Conservation (phyloP, 2,113 vertebrate genomes). For the Pterocles gutturalis region DNA sequence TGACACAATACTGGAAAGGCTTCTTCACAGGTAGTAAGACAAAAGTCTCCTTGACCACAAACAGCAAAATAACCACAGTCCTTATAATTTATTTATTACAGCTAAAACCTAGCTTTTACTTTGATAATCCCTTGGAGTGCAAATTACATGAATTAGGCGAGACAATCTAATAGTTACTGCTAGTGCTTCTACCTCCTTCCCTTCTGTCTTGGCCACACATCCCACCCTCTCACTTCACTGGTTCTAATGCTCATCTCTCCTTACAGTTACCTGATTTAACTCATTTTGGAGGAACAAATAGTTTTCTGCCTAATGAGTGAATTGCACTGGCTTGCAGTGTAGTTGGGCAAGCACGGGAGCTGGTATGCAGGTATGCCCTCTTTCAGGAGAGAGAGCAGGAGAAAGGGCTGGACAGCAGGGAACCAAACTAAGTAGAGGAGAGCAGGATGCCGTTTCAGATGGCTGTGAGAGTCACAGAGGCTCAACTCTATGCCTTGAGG, state of each 20-base stretch:
- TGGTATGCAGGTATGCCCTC: neutral
- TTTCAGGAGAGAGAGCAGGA: neutral
- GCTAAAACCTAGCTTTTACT: neutral
- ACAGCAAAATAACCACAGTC: neutral
- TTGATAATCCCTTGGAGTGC: neutral
- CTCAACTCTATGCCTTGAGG: neutral
- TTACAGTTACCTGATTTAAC: neutral
- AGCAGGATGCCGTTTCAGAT: neutral
- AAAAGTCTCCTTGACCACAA: neutral
- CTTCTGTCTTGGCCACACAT: neutral
- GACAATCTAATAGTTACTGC: neutral
- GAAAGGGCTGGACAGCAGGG: neutral
- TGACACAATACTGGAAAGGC: neutral
- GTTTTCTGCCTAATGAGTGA: neutral
- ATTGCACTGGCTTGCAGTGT: neutral
- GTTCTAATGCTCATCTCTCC: neutral
- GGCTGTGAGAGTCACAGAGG: neutral
- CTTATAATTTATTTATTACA: neutral
- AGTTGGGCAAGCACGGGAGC: neutral
- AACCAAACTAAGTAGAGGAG: neutral
- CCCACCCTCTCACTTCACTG: neutral
- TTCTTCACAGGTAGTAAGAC: neutral
- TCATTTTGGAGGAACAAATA: neutral
- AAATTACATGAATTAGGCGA: neutral
- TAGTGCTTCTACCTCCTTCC: neutral